Conservation (phyloP, 2,113 vertebrate species). For the Cheilinus undulatus region DNA sequence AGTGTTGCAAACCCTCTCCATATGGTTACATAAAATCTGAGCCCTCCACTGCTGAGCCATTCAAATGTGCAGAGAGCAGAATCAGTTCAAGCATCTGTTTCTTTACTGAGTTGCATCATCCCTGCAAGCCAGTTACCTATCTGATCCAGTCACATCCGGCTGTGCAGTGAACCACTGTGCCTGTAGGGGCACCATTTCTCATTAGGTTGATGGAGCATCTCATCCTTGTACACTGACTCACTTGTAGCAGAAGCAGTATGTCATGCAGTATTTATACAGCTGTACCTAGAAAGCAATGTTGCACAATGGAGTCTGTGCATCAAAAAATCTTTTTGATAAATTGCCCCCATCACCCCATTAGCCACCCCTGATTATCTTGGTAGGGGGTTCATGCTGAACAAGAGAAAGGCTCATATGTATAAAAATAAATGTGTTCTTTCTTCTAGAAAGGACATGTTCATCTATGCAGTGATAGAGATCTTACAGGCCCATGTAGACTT, state of each 20-base stretch:
- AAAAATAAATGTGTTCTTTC: too few relatives aligned
- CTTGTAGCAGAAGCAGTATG: conserved; percentile 19
- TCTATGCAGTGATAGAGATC: too few relatives aligned
- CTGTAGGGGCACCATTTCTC: conserved; percentile 20
- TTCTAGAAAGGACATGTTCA: too few relatives aligned
- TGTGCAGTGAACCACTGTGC: conserved; percentile 13
- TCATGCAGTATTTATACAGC: conserved; percentile 5
- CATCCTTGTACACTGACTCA: conserved; percentile 3
- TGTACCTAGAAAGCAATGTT: background rate
- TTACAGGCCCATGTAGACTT: too few relatives aligned
- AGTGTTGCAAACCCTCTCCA: conserved; percentile 66
- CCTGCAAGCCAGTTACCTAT: conserved; percentile 23
- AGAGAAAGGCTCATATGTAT: too few relatives aligned
- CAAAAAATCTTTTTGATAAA: too few relatives aligned
- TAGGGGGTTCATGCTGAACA: too few relatives aligned
- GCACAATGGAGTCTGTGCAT: background rate
- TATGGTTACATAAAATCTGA: conserved; percentile 64
- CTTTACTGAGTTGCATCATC: conserved; percentile 38
- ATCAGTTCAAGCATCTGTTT: conserved; percentile 63
- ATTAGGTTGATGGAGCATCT: conserved; percentile 8
- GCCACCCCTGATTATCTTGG: too few relatives aligned
- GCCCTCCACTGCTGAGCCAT: conserved; percentile 45
- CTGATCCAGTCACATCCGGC: conserved; percentile 27
- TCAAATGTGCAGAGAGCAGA: conserved; percentile 27
- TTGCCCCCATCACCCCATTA: too few relatives aligned